Conservation (phyloP, 2,113 vertebrate species). For the Onychorhynchus coronatus region DNA sequence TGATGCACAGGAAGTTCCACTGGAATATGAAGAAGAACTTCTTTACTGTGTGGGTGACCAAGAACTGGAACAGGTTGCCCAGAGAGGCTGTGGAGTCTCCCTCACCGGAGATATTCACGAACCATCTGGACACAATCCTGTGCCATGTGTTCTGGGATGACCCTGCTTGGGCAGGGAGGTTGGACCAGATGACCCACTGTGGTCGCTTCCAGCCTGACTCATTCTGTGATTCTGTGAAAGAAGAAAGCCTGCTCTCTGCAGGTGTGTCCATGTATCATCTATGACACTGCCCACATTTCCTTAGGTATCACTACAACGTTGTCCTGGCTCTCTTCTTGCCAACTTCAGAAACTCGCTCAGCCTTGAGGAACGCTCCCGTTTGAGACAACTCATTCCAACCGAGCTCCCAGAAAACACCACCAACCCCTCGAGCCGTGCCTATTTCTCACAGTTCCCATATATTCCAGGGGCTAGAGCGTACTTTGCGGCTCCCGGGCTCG, state of each 20-base stretch:
- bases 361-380: not conserved
- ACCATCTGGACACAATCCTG: not conserved
- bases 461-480: accelerated
- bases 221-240: not conserved
- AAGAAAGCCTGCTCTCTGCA: not conserved
- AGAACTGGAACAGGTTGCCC: not conserved
- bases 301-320: accelerated
- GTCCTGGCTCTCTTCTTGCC: not conserved
- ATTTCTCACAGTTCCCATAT: accelerated
- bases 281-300: not conserved
- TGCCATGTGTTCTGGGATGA: not conserved
- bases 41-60: not conserved
- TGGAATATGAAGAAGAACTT: not conserved
- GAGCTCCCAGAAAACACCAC: not conserved
- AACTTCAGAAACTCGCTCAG: not conserved
- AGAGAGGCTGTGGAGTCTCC: not conserved
- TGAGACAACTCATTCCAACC: not conserved
- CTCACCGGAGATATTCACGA: not conserved
- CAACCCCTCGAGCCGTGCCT: accelerated
- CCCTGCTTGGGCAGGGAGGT: not conserved
- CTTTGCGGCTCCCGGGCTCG: accelerated
- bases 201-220: not conserved
- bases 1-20: not conserved
- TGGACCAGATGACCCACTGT: not conserved
- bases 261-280: too few species aligned